Base-by-base conservation (phyloP, 2,113 vertebrate species). In the Salvator merianae region DNA sequence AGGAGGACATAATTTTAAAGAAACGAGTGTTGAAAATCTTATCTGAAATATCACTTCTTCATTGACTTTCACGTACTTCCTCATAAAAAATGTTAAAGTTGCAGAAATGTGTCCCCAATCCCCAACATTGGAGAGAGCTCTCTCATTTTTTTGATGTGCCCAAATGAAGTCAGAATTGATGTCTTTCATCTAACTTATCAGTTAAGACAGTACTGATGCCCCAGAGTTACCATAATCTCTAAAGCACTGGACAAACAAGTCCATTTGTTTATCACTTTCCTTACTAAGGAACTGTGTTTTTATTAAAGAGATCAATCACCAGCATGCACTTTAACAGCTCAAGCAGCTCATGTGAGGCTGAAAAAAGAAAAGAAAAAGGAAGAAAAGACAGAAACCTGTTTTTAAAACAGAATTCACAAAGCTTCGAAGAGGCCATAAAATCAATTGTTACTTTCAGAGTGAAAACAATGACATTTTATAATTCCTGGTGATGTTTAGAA, bases 271-370 rank as follows among this genome's bases (percentile, higher is more conserved):
- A 92, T 95, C 93, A 93, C 93, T 94, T 95, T 94, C 94, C 93
- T 95, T 92, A 92, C 94, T 94, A 95, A 95, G 95, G 93, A 95
- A 93, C 91, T 85, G 88, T 83, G 83, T 94, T 96, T 79, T 97
- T 97, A 97, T 97, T 97, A 97, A 97, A 96, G 93, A 96, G 93
- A 97, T 97, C 96, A 95, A 96, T 97, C 96, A 97, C 95, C 82
- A 89, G 89, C 86, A 87, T 93, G 91, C 92, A 93, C 93, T 90
- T 95, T 96, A 96, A 96, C 94, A 94, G 96, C 87, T 92, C 86
- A 79, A 85, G 88, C 85, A 79, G 92, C 71, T 83, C 86, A 79
- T 73, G 59, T 87, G 88, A 94, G 87, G 86, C 79, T 14, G 79
- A 63, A 47, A 75, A 47, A 34, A 62, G 74, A 13, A 53, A 3